A percentile compares a stretch with the other conserved stretches of the same genome.
Evolutionary conservation across 2,797 vertebrate genomes (phyloP).

Genomic region (Chanos chanos): DNA sequence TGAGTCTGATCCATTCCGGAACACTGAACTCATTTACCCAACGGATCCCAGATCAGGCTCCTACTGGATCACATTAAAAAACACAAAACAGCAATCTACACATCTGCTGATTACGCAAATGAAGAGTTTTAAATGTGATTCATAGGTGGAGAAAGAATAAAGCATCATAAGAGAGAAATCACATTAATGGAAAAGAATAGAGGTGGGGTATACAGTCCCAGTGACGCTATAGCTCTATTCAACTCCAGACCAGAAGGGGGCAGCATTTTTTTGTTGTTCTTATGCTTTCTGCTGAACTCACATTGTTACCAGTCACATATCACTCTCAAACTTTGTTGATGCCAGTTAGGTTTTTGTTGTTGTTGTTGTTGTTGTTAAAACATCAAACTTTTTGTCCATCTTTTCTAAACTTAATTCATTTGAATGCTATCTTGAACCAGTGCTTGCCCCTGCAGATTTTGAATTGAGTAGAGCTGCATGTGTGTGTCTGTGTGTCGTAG

Average conservation of each 20-base stretch:
- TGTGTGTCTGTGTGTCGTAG: constrained; percentile 31
- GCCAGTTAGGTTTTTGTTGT: too few species aligned
- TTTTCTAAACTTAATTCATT: too few species aligned
- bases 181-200: constrained; percentile 35
- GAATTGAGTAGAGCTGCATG: not conserved
- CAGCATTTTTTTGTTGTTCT: constrained; percentile 14
- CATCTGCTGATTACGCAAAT: constrained; percentile 9
- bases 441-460: too few species aligned
- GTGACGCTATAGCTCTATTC: constrained; percentile 51
- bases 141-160: constrained; percentile 6
- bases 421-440: too few species aligned
- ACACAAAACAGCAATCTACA: constrained; percentile 27
- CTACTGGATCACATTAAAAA: constrained; percentile 29
- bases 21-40: too few species aligned
- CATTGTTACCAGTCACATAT: too few species aligned
- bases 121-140: constrained; percentile 16
- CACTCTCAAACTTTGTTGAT: too few species aligned
- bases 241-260: constrained; percentile 35
- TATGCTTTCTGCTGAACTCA: too few species aligned
- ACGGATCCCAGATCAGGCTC: constrained; percentile 35
- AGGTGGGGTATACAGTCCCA: constrained; percentile 45
- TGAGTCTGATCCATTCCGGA: too few species aligned
- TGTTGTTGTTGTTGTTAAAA: too few species aligned
- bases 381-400: too few species aligned
- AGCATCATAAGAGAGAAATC: not conserved